Conservation (phyloP, 1,140 invertebrate genomes). For the Ips typographus region DNA sequence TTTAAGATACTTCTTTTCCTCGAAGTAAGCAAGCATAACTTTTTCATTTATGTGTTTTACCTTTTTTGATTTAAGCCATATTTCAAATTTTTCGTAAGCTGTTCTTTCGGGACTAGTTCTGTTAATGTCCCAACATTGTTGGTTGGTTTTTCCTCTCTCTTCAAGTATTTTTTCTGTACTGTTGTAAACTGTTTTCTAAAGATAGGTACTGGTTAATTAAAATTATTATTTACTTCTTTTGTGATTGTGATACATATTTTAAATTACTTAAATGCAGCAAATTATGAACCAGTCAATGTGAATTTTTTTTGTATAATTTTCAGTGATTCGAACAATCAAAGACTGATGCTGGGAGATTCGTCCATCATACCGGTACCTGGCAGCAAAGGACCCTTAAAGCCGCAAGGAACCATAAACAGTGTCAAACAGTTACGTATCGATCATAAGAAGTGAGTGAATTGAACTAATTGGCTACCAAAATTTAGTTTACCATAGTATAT, state of each 20-base stretch:
- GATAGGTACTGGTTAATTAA: neutral
- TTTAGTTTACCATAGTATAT: constrained; percentile 22
- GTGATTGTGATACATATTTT: too few relatives aligned
- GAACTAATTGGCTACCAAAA: constrained; percentile 41
- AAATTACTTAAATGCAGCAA: neutral
- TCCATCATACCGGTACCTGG: constrained; percentile 86
- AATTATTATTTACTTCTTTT: too few relatives aligned
- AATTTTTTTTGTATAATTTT: constrained; percentile 42
- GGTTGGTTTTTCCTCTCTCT: too few relatives aligned
- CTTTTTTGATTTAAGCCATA: too few relatives aligned
- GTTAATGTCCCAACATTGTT: too few relatives aligned
- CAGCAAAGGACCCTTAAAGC: constrained; percentile 72
- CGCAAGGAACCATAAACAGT: constrained; percentile 81
- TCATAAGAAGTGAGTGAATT: constrained; percentile 72
- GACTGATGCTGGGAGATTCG: constrained; percentile 84
- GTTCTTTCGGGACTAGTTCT: too few relatives aligned
- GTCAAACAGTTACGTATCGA: constrained; percentile 83
- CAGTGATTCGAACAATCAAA: constrained; percentile 90
- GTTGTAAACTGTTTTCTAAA: neutral
- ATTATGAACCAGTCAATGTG: constrained; percentile 8
- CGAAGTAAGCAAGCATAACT: too few relatives aligned
- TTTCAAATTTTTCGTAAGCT: too few relatives aligned
- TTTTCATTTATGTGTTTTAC: too few relatives aligned
- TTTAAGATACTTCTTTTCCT: too few relatives aligned
- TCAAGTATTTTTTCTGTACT: too few relatives aligned